A percentile compares a stretch with the other conserved stretches of the same genome.
These are phyloP conservation scores for Tragelaphus imberbis DNA, from an alignment of 2,113 vertebrate species.

Conservation along the genomic window DNA sequence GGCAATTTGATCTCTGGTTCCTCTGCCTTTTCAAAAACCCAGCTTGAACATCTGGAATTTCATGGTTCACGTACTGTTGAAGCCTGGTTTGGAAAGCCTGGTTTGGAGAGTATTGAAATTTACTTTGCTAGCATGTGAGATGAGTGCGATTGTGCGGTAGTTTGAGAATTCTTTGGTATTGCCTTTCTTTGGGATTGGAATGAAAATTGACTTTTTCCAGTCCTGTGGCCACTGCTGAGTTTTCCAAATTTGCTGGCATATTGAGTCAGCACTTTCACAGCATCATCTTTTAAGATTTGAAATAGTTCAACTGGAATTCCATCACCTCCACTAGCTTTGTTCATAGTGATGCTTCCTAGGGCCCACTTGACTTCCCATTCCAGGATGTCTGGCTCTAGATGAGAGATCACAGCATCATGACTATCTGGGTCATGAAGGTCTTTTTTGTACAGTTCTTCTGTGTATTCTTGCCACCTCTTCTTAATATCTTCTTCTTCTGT, in stretches of 20 bases:
- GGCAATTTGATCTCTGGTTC: not conserved
- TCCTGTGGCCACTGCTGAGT: not conserved
- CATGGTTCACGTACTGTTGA: fast-evolving
- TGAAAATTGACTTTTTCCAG: not conserved
- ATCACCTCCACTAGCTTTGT: not conserved
- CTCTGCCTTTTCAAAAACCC: not conserved
- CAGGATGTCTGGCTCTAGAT: not conserved
- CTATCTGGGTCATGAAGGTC: not conserved
- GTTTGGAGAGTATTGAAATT: not conserved
- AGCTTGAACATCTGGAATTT: not conserved
- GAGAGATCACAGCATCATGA: not conserved
- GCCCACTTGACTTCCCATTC: not conserved
- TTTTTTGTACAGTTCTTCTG: not conserved
- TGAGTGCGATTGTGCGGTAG: not conserved
- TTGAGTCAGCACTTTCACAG: not conserved
- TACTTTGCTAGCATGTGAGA: not conserved
- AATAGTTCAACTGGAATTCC: not conserved
- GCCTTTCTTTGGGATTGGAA: not conserved
- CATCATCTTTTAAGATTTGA: not conserved
- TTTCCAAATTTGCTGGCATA: not conserved
- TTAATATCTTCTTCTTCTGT: not conserved
- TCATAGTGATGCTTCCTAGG: not conserved
- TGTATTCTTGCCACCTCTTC: not conserved
- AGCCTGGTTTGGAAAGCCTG: not conserved
- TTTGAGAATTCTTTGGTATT: not conserved